phyloP scores from a whole-genome alignment of 2,113 vertebrate genomes.

The Lonchura striata region DNA sequence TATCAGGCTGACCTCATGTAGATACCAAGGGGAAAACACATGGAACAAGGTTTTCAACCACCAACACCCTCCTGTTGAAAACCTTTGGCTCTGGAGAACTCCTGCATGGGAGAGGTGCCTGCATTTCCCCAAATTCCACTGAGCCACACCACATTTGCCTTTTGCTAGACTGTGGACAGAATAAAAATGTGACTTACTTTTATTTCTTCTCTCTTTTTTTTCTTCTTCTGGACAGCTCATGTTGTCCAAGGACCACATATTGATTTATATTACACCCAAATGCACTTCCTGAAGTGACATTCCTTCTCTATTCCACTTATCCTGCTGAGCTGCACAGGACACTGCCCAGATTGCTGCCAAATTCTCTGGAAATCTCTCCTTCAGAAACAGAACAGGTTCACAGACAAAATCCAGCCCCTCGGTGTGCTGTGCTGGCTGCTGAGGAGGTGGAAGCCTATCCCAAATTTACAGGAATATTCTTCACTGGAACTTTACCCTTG shows the following conservation, averaged over 20 bases:
- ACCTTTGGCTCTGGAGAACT: not conserved
- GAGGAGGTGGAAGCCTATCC: not conserved
- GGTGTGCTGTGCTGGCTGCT: not conserved
- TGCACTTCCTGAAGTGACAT: not conserved
- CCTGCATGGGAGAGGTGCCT: not conserved
- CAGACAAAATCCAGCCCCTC: not conserved
- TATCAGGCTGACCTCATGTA: not conserved
- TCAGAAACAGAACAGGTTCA: not conserved
- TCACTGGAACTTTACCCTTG: not conserved
- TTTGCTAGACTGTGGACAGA: not conserved
- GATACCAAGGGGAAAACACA: not conserved
- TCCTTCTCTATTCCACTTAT: not conserved
- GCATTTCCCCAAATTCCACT: not conserved
- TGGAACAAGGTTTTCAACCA: not conserved
- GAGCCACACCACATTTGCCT: too few species aligned
- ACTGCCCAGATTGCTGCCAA: too few species aligned
- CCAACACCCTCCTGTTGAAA: not conserved
- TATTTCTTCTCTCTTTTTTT: not conserved
- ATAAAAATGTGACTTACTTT: rapidly evolving
- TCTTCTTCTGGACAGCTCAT: not conserved
- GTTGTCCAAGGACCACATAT: not conserved
- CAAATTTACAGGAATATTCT: not conserved
- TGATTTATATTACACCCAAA: not conserved
- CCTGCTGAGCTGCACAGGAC: not conserved
- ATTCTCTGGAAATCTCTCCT: not conserved